Evolutionary conservation across 2,113 vertebrate species (phyloP).

Genomic region (Gadus macrocephalus): DNA sequence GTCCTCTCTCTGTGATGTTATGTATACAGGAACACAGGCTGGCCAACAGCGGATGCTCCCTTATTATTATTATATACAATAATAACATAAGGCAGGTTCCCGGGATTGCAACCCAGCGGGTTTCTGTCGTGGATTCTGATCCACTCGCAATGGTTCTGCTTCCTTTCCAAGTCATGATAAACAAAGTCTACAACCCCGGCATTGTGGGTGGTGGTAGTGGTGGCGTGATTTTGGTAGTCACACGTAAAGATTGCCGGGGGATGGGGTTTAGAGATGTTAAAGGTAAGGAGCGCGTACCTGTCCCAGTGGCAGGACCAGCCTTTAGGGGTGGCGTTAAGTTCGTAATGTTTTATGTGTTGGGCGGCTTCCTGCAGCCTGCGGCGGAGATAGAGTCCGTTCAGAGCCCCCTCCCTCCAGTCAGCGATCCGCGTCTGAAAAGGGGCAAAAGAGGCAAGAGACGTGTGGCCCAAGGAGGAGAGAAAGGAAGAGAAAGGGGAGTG

Average conservation of each 20-base stretch:
- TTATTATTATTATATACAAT: slow-evolving; percentile 50
- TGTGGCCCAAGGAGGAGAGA: neutral
- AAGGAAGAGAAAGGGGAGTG: neutral
- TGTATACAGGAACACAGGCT: slow-evolving; percentile 60
- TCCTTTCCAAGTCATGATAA: slow-evolving; percentile 64
- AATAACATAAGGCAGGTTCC: slow-evolving; percentile 24
- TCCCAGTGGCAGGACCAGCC: slow-evolving; percentile 99
- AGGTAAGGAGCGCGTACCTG: slow-evolving; percentile 99
- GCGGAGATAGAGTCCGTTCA: slow-evolving; percentile 97
- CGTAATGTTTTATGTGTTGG: slow-evolving; percentile 99
- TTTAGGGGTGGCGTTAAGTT: slow-evolving; percentile 99
- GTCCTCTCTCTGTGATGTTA: slow-evolving; percentile 50
- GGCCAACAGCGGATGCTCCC: slow-evolving; percentile 63
- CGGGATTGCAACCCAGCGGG: slow-evolving; percentile 57
- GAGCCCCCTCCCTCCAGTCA: slow-evolving; percentile 97
- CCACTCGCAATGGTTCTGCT: slow-evolving; percentile 56
- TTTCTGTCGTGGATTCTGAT: slow-evolving; percentile 60
- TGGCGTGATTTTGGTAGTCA: slow-evolving; percentile 66
- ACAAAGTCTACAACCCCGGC: slow-evolving; percentile 60
- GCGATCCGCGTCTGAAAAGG: slow-evolving; percentile 87
- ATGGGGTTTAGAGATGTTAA: slow-evolving; percentile 93
- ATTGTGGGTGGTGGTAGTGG: slow-evolving; percentile 23
- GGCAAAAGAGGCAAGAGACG: neutral
- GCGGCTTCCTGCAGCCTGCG: slow-evolving; percentile 97
- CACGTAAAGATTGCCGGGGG: slow-evolving; percentile 62